Evolutionary conservation across 2,797 vertebrate species (phyloP).

Genomic region (Platyrinchus mystaceus): DNA sequence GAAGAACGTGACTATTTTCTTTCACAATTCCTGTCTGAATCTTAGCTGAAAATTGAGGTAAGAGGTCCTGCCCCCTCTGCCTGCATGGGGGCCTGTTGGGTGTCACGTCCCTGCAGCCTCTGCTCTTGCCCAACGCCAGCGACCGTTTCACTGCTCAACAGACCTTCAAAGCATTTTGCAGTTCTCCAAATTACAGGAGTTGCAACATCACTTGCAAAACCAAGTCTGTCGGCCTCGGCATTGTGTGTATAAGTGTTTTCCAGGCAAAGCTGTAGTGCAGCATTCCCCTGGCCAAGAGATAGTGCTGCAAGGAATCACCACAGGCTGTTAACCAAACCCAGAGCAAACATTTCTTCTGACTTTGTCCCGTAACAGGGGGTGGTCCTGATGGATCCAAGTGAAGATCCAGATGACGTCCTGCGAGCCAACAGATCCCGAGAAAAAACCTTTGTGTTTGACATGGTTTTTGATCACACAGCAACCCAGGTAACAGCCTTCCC

Average conservation of each 20-base stretch:
- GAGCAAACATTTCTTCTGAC: accelerated
- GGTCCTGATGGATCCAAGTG: constrained; percentile 59
- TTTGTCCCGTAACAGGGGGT: constrained; percentile 30
- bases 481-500: constrained; percentile 55
- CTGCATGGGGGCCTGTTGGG: neutral
- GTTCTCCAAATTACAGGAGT: neutral
- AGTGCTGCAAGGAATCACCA: neutral
- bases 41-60: neutral
- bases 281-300: neutral
- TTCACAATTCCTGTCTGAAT: neutral
- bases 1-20: neutral
- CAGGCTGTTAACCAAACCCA: neutral
- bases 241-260: accelerated
- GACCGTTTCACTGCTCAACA: neutral
- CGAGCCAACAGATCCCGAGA: constrained; percentile 59
- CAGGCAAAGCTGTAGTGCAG: neutral
- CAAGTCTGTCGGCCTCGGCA: accelerated
- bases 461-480: constrained; percentile 49
- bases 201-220: neutral
- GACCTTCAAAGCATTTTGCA: neutral
- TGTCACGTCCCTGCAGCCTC: neutral
- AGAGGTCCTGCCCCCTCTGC: neutral
- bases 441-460: constrained; percentile 67
- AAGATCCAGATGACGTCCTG: constrained; percentile 51
- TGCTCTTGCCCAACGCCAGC: accelerated